These are phyloP conservation scores for Troides oblongomaculatus DNA, from an alignment of 2,888 invertebrate species.

Conservation along the genomic window DNA sequence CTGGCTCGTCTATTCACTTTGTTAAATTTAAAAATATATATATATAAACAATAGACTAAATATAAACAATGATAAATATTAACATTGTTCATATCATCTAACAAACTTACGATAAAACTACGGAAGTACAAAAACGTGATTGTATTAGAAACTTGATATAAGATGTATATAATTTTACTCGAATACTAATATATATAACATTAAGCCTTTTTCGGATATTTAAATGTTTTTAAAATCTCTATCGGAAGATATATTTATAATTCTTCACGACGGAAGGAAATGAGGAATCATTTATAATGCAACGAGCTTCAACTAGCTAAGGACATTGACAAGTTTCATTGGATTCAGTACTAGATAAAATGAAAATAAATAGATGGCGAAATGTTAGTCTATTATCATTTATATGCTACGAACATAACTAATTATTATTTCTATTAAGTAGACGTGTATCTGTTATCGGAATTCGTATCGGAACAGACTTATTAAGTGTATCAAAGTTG, in stretches of 20 bases:
- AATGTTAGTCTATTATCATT: no score
- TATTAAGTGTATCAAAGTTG: slow-evolving; percentile 16
- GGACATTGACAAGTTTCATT: background rate
- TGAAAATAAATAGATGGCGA: background rate
- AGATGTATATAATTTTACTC: no score
- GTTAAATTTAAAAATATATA: no score
- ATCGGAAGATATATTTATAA: background rate
- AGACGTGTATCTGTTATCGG: background rate
- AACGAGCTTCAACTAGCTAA: background rate
- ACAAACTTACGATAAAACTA: no score
- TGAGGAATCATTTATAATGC: background rate
- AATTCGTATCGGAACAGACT: background rate
- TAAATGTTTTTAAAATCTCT: background rate
- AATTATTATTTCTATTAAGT: no score
- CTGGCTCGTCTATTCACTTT: no score
- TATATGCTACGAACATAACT: no score
- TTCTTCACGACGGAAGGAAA: background rate
- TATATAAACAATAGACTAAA: no score
- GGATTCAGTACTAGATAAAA: background rate
- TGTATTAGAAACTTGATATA: no score
- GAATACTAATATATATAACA: background rate
- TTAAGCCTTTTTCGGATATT: background rate
- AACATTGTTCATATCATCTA: no score
- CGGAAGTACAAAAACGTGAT: no score
- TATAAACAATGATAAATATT: no score